These are phyloP conservation scores for Nymphalis urticae DNA, from an alignment of 2,888 invertebrate genomes.

Conservation along the genomic window DNA sequence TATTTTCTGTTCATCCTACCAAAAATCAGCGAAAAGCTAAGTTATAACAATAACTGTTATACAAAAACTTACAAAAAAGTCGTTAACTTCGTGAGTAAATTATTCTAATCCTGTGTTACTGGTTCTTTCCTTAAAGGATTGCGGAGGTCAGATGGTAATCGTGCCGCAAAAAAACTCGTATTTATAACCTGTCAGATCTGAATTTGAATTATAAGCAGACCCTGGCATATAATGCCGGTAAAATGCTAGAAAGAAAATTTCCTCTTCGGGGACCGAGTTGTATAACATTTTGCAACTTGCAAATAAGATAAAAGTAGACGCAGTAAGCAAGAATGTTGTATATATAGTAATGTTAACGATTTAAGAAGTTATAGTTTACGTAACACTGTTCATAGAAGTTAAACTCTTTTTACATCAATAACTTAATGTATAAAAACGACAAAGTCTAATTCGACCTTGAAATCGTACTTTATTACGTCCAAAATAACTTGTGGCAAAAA, in stretches of 20 bases:
- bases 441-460: too few species aligned
- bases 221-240: background rate
- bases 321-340: too few species aligned
- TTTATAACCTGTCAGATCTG: slow-evolving; percentile 6
- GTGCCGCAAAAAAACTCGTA: slow-evolving; percentile 6
- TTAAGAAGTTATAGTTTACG: too few species aligned
- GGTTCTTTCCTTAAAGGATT: slow-evolving; percentile 4
- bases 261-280: background rate
- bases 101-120: slow-evolving; percentile 10
- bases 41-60: background rate
- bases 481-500: too few species aligned
- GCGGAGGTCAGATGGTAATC: slow-evolving; percentile 11
- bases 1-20: too few species aligned
- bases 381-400: too few species aligned
- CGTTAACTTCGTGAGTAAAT: background rate
- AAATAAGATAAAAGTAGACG: background rate
- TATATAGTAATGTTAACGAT: too few species aligned
- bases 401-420: too few species aligned
- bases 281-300: background rate
- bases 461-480: too few species aligned
- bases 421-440: too few species aligned
- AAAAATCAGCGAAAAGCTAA: too few species aligned
- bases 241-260: background rate
- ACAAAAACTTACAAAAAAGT: background rate
- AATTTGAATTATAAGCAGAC: slow-evolving; percentile 7